Evolutionary conservation across 2,113 vertebrate species (phyloP).

Genomic region (Danionella cerebrum): DNA sequence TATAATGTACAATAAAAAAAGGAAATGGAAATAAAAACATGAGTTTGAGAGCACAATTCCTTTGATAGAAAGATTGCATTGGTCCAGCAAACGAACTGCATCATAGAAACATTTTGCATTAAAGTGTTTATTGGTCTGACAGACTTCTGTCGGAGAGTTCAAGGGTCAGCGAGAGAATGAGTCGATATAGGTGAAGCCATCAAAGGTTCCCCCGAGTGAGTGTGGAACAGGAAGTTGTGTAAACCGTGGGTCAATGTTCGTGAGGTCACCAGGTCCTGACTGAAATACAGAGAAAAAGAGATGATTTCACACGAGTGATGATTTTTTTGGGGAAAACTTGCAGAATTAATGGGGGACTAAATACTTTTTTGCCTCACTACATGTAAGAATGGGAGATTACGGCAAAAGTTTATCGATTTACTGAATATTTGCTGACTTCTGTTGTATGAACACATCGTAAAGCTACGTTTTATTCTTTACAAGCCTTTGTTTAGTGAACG

Average conservation of each 20-base stretch:
- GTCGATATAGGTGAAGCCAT: constrained; percentile 62
- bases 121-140: constrained; percentile 8
- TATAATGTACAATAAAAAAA: too few relatives aligned
- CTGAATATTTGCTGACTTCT: not conserved
- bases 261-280: constrained; percentile 64
- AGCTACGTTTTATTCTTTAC: too few relatives aligned
- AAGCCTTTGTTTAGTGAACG: too few relatives aligned
- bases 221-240: constrained; percentile 56
- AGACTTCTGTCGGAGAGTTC: constrained; percentile 15
- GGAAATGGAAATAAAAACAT: too few relatives aligned
- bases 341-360: too few relatives aligned
- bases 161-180: constrained; percentile 18
- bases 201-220: constrained; percentile 53
- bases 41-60: not conserved
- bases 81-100: constrained; percentile 22
- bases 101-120: not conserved
- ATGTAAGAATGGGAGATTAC: too few relatives aligned
- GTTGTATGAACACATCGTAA: too few relatives aligned
- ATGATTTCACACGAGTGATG: not conserved
- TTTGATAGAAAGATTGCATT: constrained; percentile 11
- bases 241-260: constrained; percentile 65
- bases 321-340: not conserved
- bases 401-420: not conserved
- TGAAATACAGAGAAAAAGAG: constrained; percentile 28
- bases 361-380: too few relatives aligned